Evolutionary conservation across 2,888 invertebrate species (phyloP).

Genomic region (Eristalis pertinax): DNA sequence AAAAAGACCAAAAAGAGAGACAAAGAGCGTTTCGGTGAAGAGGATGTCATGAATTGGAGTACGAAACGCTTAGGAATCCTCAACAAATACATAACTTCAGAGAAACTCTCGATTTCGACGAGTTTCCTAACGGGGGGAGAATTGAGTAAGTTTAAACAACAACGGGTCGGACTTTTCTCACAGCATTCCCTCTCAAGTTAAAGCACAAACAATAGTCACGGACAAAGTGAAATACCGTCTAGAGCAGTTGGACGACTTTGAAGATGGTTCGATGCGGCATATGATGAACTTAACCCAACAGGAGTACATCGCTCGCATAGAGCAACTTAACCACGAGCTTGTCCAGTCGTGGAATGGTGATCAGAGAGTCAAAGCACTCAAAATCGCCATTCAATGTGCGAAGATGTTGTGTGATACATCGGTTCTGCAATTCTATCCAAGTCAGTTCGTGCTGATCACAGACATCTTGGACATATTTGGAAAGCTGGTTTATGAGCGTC

Average conservation of each 20-base stretch:
- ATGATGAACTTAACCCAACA: constrained; percentile 95
- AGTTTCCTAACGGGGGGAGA: constrained; percentile 91
- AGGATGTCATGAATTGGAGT: constrained; percentile 87
- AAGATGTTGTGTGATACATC: constrained; percentile 94
- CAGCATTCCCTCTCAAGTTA: constrained; percentile 83
- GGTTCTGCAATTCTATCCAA: constrained; percentile 97
- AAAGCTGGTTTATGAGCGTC: constrained; percentile 91
- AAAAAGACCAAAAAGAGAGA: constrained; percentile 75
- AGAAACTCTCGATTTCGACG: constrained; percentile 94
- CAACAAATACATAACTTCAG: constrained; percentile 95
- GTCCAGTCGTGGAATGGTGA: constrained; percentile 96
- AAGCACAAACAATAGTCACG: constrained; percentile 88
- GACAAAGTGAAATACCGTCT: constrained; percentile 95
- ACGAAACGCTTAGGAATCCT: constrained; percentile 89
- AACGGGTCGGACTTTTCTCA: constrained; percentile 81
- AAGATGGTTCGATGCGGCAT: constrained; percentile 93
- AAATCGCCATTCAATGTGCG: constrained; percentile 98
- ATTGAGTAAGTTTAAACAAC: constrained; percentile 20
- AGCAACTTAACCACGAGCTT: constrained; percentile 94
- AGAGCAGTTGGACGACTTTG: constrained; percentile 97
- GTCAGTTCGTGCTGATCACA: constrained; percentile 97
- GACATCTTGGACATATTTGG: constrained; percentile 98
- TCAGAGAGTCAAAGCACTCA: constrained; percentile 96
- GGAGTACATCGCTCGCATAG: constrained; percentile 94
- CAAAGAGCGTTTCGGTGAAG: constrained; percentile 77